phyloP scores from a whole-genome alignment of 2,888 invertebrate species.

The Labia minor region DNA sequence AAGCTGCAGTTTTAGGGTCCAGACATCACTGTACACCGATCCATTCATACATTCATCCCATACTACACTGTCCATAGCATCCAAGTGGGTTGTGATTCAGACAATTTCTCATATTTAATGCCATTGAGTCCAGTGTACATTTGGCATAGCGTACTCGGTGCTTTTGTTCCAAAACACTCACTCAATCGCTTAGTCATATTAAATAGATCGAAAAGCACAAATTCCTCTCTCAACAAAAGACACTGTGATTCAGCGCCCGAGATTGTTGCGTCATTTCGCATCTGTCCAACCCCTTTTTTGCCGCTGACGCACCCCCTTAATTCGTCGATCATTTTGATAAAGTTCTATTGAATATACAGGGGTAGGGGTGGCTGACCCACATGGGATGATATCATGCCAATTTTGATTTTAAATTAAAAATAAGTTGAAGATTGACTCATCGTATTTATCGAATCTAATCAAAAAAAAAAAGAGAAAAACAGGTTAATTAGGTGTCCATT shows the following conservation, averaged over 20 bases:
- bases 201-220: slow-evolving; percentile 13
- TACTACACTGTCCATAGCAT: too few species aligned
- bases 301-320: background rate
- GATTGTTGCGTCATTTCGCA: background rate
- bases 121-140: background rate
- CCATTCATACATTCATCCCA: background rate
- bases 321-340: slow-evolving; percentile 13
- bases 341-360: background rate
- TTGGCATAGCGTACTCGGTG: background rate
- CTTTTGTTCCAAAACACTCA: background rate
- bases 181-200: background rate
- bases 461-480: too few species aligned
- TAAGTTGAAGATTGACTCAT: slow-evolving; percentile 3
- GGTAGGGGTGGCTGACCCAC: background rate
- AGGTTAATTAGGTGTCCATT: too few species aligned
- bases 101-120: slow-evolving; percentile 6
- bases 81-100: background rate
- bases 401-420: slow-evolving; percentile 13
- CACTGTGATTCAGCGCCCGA: background rate
- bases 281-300: slow-evolving; percentile 13
- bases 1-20: background rate
- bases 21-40: background rate
- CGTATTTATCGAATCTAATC: background rate
- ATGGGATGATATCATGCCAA: slow-evolving; percentile 13
- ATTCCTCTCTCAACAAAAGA: background rate